Base-by-base conservation (phyloP, 1,140 invertebrate genomes). In the Gonatopus flavifemur region DNA sequence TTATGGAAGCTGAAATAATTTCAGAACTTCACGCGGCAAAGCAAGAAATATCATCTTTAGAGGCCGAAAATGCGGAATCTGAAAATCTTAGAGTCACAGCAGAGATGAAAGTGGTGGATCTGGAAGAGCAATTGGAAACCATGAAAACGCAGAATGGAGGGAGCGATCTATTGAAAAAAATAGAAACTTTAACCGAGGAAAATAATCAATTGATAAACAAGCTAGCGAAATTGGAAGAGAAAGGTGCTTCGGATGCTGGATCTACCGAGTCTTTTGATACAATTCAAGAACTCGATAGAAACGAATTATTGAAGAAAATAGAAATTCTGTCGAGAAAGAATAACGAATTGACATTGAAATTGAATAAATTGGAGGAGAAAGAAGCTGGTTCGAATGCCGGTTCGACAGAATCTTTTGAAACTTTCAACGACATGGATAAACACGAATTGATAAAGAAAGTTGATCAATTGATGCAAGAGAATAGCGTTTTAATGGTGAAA, bases 91-190 rank as follows among this genome's bases (percentile, higher is more conserved):
- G 83, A 32, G 83, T 86, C 0, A 80, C 82, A n/a, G 84, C 85
- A 6, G 86, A 89, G 77, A 85, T 90, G 59, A 86, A 85, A 56
- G 80, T 82, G 6, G 86, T 87, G 10, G 85, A 88, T 57, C 67
- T 88, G 47, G 83, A 86, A 68, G 86, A 88, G 66, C 82, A 87
- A 66, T 67, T 87, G 13, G 86, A 87, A 43, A 51, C 61, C 3
- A 19, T 70, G 9, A 59, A 71, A 2, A 72, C 63, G 62, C 28
- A 53, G 2, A 48, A 25, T 15, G 55, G 58, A 13, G 63, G 9
- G 31, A 55, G 57, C 45, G 77, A 82, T 59, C 55, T 82, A 0
- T 13, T 57, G 12, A 71, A 77, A n/a, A 74, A 82, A 21, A 74
- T 83, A 28, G 78, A 84, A 30, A 64, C 59, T 52, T 56, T 84